Evolutionary conservation across 1,140 invertebrate species (phyloP), one percentile per base, ranked within the genome.

Genomic region (Telenomus remus): DNA sequence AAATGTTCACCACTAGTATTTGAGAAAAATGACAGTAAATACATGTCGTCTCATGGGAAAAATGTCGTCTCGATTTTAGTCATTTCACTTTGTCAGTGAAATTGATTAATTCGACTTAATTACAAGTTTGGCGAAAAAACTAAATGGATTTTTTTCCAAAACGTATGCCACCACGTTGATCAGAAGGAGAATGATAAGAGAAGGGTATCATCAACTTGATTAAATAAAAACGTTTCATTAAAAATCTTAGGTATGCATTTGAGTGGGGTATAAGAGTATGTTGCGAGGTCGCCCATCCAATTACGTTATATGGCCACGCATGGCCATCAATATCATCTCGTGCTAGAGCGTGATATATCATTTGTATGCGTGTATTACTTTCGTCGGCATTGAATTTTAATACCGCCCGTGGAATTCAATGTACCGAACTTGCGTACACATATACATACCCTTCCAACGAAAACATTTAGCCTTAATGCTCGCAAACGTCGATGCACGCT

Each of bases 241-340:
- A 27, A 27, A 27, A 27, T 27, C 19, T 27, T 27, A 6, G 19
- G 19, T n/a, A 39, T 39, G n/a, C n/a, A 39, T 39, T 39, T n/a
- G 3, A 39, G 37, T 39, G 37, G 9, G 9, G 37, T 11, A n/a
- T 39, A n/a, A n/a, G 8, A 39, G n/a, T 9, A 39, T 9, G 9
- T n/a, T 39, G 3, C n/a, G n/a, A 39, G n/a, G 9, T 11, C 37
- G 9, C 4, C 11, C 46, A 19, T 56, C 51, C 53, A 71, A 63
- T 71, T 71, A 65, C 70, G 60, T 73, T 66, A 73, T 56, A 65
- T 55, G 50, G 60, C 61, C 61, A 65, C 60, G 61, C 70, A 65
- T 51, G 55, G 55, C 47, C 70, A 73, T 72, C 69, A 60, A 65
- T 72, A 72, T 60, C 61, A 73, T 73, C 59, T 51, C 61, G 70